Conservation (phyloP, 2,113 vertebrate species). For the Uria lomvia region DNA sequence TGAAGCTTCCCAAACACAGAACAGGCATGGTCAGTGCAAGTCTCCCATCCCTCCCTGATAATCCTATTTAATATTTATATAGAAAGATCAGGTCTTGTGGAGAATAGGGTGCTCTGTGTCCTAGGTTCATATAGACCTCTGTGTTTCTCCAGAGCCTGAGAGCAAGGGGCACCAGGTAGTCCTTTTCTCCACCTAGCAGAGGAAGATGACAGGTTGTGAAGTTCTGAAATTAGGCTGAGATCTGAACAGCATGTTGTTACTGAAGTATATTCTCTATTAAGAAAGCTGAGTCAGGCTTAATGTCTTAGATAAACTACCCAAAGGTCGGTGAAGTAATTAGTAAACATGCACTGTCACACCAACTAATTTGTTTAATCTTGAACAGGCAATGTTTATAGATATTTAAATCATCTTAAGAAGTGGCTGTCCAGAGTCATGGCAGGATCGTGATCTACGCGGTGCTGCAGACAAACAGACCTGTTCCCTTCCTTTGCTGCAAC, state of each 20-base stretch:
- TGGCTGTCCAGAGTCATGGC: background rate
- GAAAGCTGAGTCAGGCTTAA: background rate
- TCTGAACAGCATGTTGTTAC: background rate
- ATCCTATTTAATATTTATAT: background rate
- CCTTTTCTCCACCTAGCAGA: background rate
- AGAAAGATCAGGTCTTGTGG: background rate
- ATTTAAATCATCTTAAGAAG: slow-evolving; percentile 33
- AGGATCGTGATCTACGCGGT: background rate
- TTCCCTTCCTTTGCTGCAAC: background rate
- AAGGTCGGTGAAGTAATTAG: slow-evolving; percentile 11
- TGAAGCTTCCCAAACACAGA: background rate
- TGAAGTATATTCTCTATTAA: background rate
- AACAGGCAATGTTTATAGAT: slow-evolving; percentile 1
- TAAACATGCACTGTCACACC: background rate
- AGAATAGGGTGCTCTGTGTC: background rate
- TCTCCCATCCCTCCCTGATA: background rate
- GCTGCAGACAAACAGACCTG: background rate
- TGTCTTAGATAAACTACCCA: background rate
- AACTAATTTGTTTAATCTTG: slow-evolving; percentile 28
- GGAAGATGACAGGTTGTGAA: background rate
- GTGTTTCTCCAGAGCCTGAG: background rate
- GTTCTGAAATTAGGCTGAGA: background rate
- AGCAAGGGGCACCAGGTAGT: background rate
- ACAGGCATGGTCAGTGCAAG: background rate
- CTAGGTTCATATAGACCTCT: background rate